Base-by-base conservation (phyloP, 2,888 invertebrate species). In the Philopedon plagiatum region DNA sequence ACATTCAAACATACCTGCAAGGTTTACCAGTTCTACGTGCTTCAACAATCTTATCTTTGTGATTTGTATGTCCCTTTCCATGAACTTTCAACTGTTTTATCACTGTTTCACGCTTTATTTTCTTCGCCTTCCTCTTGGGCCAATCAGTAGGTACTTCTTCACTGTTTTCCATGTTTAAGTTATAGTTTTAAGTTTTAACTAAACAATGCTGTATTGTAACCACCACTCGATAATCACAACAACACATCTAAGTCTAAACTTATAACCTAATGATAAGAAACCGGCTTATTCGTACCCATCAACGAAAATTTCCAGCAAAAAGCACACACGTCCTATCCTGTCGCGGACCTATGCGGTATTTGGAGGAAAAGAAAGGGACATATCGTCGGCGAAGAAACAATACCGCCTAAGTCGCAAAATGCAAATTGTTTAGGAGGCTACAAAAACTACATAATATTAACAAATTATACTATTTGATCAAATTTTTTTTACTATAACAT, bases 1-100 rank as follows among this genome's bases (percentile, higher is more conserved):
- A n/a, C n/a, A n/a, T n/a, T n/a, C n/a, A n/a, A n/a, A n/a, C n/a
- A n/a, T n/a, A n/a, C n/a, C n/a, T n/a, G n/a, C n/a, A n/a, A n/a
- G n/a, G n/a, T n/a, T n/a, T n/a, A n/a, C n/a, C n/a, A n/a, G n/a
- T n/a, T n/a, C n/a, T n/a, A n/a, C n/a, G n/a, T n/a, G n/a, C n/a
- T n/a, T n/a, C n/a, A n/a, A n/a, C n/a, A n/a, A n/a, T n/a, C n/a
- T n/a, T n/a, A n/a, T n/a, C n/a, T 71, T 69, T 69, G 23, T 73
- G 73, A 69, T 73, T 68, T 44, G n/a, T 57, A 29, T 69, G 64
- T 69, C 69, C 57, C 11, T 63, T 46, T 32, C 63, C 69, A 39
- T 3, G 57, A 69, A 73, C 66, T 67, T 67, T 71, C 4, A 32
- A 21, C 39, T 61, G 67, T 56, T 61, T 72, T 54, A 67, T 56